A percentile compares a stretch with the other conserved stretches of the same genome.
These are phyloP conservation scores for Rotaria sp. DNA, from an alignment of 2,888 invertebrate genomes.

Conservation along the genomic window DNA sequence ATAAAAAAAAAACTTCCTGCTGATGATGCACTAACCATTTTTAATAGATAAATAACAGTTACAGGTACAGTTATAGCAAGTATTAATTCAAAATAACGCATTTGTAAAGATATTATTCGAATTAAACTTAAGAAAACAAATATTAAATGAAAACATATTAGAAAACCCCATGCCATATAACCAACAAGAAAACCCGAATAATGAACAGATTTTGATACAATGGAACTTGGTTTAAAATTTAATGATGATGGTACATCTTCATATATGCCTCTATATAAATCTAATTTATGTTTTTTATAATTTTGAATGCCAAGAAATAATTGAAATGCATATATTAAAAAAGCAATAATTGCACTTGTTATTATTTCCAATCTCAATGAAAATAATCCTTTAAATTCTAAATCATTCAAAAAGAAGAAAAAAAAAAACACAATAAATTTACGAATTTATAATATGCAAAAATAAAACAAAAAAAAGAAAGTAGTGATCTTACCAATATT, in stretches of 20 bases:
- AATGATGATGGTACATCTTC: neutral
- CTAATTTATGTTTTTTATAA: neutral
- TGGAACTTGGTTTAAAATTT: neutral
- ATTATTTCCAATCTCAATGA: neutral
- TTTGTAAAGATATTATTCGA: neutral
- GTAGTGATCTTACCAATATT: neutral
- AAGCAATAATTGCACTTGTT: neutral
- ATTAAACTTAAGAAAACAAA: neutral
- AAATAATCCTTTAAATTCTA: neutral
- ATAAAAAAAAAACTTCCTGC: neutral
- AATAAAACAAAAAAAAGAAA: too few relatives aligned
- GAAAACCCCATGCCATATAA: constrained; percentile 29
- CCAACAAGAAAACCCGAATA: constrained; percentile 25
- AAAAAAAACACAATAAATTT: neutral
- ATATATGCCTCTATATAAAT: constrained; percentile 5
- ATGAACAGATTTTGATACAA: constrained; percentile 12
- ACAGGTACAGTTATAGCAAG: neutral
- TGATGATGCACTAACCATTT: neutral
- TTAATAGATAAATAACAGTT: neutral
- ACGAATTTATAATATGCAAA: too few relatives aligned
- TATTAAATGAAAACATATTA: constrained; percentile 9
- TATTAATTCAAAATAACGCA: neutral
- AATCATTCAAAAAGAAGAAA: neutral
- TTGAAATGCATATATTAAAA: neutral
- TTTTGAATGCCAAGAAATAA: neutral